These are phyloP conservation scores for Pemphigus obesinymphae DNA, from an alignment of 1,140 invertebrate species.

Conservation along the genomic window DNA sequence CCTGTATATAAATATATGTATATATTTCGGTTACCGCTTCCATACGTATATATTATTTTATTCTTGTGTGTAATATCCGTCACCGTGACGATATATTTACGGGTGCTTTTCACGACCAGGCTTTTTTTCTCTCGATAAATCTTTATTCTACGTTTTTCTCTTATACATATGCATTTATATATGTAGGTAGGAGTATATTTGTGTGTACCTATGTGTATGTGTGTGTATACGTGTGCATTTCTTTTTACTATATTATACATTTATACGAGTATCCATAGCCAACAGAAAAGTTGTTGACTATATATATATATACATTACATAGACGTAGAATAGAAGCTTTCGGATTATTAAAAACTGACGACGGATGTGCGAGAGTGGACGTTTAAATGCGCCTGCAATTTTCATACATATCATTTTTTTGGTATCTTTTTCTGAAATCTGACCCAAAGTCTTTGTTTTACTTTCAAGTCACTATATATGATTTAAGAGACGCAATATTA, in stretches of 20 bases:
- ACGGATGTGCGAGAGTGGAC: too few relatives aligned
- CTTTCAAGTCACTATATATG: too few relatives aligned
- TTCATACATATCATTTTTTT: neutral
- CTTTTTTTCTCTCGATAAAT: slow-evolving; percentile 16
- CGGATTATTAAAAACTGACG: slow-evolving; percentile 7
- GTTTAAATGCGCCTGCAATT: neutral
- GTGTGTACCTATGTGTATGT: neutral
- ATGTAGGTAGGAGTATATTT: neutral
- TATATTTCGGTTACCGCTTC: neutral
- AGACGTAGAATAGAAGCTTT: neutral
- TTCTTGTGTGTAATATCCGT: neutral
- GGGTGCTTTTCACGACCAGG: neutral
- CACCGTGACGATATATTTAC: neutral
- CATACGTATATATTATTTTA: too few relatives aligned
- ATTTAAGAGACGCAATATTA: too few relatives aligned
- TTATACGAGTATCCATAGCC: too few relatives aligned
- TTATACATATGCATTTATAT: too few relatives aligned
- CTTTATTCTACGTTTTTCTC: slow-evolving; percentile 7
- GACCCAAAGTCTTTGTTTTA: too few relatives aligned
- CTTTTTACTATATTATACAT: neutral
- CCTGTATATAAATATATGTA: neutral
- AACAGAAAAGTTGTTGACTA: too few relatives aligned
- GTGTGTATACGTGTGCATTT: neutral
- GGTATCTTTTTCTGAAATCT: neutral
- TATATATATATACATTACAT: too few relatives aligned